A percentile compares a stretch with the other conserved stretches of the same genome.
Evolutionary conservation across 2,888 invertebrate genomes (phyloP).

Genomic region (Tupiocoris notatus): DNA sequence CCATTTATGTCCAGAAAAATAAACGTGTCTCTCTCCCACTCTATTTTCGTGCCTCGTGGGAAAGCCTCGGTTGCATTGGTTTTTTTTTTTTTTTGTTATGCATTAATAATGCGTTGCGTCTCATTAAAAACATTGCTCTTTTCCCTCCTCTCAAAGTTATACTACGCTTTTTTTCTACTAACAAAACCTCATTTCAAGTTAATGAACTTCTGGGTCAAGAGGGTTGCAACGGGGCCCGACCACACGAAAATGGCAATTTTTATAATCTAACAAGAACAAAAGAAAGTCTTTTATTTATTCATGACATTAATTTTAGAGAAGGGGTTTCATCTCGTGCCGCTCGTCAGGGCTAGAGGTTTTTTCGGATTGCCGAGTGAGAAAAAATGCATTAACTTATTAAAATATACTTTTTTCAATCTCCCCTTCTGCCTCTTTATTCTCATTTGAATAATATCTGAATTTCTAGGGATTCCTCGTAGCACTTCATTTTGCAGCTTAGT

Average conservation of each 20-base stretch:
- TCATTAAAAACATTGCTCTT: conserved; percentile 34
- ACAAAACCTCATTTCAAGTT: conserved; percentile 40
- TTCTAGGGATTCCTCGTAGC: no score
- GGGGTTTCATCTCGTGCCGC: conserved; percentile 12
- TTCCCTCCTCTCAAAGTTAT: background rate
- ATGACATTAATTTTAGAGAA: conserved; percentile 38
- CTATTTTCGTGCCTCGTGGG: conserved; percentile 14
- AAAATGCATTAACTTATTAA: conserved; percentile 42
- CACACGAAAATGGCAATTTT: conserved; percentile 43
- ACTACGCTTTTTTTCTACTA: conserved; percentile 16
- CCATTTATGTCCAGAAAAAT: background rate
- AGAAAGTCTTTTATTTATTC: conserved; percentile 42
- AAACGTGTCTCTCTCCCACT: background rate
- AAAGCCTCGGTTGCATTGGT: background rate
- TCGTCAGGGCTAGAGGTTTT: background rate
- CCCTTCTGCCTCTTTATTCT: no score
- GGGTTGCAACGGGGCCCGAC: background rate
- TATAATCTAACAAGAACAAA: conserved; percentile 44
- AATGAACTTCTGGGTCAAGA: conserved; percentile 37
- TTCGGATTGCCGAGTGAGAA: conserved; percentile 26
- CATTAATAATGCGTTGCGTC: conserved; percentile 38
- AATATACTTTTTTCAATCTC: conserved; percentile 20
- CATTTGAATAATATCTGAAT: no score
- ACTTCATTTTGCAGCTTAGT: no score
- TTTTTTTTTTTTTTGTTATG: conserved; percentile 26